A percentile compares a stretch with the other conserved stretches of the same genome.
Evolutionary conservation across 2,113 vertebrate genomes (phyloP).

Genomic region (Tricholaema leucomelas): DNA sequence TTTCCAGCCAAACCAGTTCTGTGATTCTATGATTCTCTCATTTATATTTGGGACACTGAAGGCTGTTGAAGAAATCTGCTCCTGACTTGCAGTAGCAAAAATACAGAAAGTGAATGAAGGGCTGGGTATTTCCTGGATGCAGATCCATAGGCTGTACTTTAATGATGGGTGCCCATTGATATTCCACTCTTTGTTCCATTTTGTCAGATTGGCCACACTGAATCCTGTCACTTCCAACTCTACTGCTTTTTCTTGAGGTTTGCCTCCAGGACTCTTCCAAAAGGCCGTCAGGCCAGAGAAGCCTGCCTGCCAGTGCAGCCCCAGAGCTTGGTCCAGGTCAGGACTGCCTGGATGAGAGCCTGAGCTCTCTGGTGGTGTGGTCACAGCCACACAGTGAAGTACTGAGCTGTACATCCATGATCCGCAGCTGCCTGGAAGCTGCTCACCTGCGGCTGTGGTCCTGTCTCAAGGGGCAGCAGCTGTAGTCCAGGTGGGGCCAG

Average conservation of each 20-base stretch:
- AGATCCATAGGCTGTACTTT: background rate
- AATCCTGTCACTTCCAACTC: background rate
- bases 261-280: background rate
- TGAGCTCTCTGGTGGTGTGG: background rate
- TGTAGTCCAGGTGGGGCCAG: background rate
- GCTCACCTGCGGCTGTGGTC: background rate
- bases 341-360: background rate
- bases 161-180: background rate
- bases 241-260: background rate
- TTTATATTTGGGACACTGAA: background rate
- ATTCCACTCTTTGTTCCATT: background rate
- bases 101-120: background rate
- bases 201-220: background rate
- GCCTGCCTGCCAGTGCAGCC: background rate
- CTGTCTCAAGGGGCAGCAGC: background rate
- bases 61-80: background rate
- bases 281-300: fast-evolving
- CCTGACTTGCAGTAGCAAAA: background rate
- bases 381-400: background rate
- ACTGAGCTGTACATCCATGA: background rate
- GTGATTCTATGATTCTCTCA: no score
- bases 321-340: fast-evolving
- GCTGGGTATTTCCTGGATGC: background rate
- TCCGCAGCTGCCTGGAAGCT: background rate
- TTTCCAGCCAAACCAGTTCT: no score